Base-by-base conservation (phyloP, 2,797 vertebrate genomes). In the Parauchenoglanis punctatus region DNA sequence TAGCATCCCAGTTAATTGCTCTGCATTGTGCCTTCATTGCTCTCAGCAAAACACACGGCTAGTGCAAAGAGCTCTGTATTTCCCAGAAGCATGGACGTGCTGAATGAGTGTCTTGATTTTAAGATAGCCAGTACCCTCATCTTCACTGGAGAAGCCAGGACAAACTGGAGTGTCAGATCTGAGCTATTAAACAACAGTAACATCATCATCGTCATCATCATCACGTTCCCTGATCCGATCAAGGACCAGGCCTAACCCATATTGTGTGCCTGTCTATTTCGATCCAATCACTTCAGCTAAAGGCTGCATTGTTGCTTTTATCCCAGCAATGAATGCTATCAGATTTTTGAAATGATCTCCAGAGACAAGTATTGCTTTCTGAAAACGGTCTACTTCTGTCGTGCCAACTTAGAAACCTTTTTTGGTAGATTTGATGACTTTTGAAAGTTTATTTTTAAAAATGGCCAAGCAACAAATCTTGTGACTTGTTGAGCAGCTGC, bases 21-120 rank as follows among this genome's bases (percentile, higher is more conserved):
- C 56, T 86, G 56, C 65, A 31, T 11, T 67, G 44, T 54, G n/a
- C 7, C 35, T 73, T 82, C 68, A 68, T 54, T 68, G n/a, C 78
- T 17, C 40, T 86, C 35, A 28, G 44, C 11, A 49, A 31, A 81
- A 25, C 73, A 6, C 35, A 10, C 40, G 23, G 8, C 59, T 28
- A 18, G 1, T 20, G 31, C 61, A 49, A 44, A 10, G 13, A n/a
- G 40, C 15, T n/a, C 7, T 18, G 10, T 20, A 11, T 67, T 67
- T 65, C 78, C 23, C 31, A 40, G 31, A 80, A 18, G 75, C 11
- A 59, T n/a, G 13, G 12, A 81, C 83, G 73, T 73, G 31, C 25
- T 58, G 23, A 59, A 73, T 44, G 68, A 59, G 31, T n/a, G 73
- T 61, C 54, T 73, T 4, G 5, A 49, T 63, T 72, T 83, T 31